A percentile compares a stretch with the other conserved stretches of the same genome.
phyloP scores from a whole-genome alignment of 2,113 vertebrate genomes.

The Boleophthalmus pectinirostris region DNA sequence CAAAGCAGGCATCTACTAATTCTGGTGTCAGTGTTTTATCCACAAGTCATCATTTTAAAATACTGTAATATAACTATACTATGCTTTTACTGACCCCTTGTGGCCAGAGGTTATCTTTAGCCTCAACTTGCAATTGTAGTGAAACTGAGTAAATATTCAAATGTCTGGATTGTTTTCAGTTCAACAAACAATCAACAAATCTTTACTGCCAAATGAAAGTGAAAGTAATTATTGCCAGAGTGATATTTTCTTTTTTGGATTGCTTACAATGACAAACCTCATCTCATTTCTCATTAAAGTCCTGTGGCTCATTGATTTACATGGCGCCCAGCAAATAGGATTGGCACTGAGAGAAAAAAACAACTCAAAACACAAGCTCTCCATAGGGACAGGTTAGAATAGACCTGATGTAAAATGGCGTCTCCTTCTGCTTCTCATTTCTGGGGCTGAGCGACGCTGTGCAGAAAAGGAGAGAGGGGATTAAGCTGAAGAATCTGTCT shows the following conservation, averaged over 20 bases:
- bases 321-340: constrained; percentile 18
- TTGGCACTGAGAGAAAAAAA: constrained; percentile 37
- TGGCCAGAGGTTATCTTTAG: background rate
- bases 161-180: background rate
- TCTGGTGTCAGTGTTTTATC: background rate
- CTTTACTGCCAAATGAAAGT: background rate
- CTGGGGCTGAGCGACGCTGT: constrained; percentile 3
- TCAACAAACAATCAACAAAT: background rate
- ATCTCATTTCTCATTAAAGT: constrained; percentile 53
- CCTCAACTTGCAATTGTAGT: background rate
- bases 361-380: constrained; percentile 34
- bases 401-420: constrained; percentile 30
- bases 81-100: background rate
- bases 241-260: constrained; percentile 31
- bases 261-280: constrained; percentile 60
- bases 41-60: too few species aligned
- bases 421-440: constrained; percentile 24
- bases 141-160: background rate
- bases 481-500: constrained; percentile 59
- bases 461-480: constrained; percentile 22
- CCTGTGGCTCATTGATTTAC: constrained; percentile 17
- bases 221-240: background rate
- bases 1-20: background rate
- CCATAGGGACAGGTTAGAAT: constrained; percentile 32
- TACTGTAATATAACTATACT: background rate